These are phyloP conservation scores for Ammospiza maritima DNA, from an alignment of 2,797 vertebrate species.

Conservation along the genomic window DNA sequence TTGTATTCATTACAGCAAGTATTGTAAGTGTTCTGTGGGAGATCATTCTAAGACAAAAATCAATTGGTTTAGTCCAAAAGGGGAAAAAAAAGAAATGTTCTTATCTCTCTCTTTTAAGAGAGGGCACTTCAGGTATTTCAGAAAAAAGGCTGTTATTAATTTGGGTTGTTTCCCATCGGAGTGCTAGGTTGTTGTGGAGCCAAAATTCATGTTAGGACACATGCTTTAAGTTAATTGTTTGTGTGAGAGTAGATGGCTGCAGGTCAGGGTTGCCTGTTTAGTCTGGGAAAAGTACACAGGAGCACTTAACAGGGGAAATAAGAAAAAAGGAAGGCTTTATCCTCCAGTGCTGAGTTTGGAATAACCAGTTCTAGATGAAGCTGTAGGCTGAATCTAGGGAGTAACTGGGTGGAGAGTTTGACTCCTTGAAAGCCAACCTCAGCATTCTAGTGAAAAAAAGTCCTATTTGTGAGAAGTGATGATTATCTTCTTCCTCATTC, in stretches of 20 bases:
- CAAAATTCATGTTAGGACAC: slow-evolving; percentile 64
- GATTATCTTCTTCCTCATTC: slow-evolving; percentile 38
- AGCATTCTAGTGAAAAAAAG: slow-evolving; percentile 51
- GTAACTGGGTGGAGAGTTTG: slow-evolving; percentile 42
- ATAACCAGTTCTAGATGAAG: slow-evolving; percentile 56
- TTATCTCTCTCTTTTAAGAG: slow-evolving; percentile 51
- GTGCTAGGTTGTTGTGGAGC: slow-evolving; percentile 32
- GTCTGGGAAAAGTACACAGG: slow-evolving; percentile 61
- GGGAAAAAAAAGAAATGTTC: not conserved
- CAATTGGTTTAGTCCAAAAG: slow-evolving; percentile 9
- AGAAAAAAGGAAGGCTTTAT: slow-evolving; percentile 42
- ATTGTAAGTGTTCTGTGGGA: not conserved
- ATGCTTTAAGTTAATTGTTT: slow-evolving; percentile 66
- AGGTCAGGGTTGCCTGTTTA: slow-evolving; percentile 63
- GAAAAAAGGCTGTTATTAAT: slow-evolving; percentile 63
- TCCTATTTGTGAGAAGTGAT: slow-evolving; percentile 3
- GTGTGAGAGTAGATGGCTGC: slow-evolving; percentile 60
- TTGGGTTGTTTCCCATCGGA: slow-evolving; percentile 66
- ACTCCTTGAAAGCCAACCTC: slow-evolving; percentile 54
- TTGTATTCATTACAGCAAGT: not conserved
- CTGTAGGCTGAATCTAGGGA: slow-evolving; percentile 42
- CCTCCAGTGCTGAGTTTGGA: slow-evolving; percentile 47
- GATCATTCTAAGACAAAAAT: slow-evolving; percentile 10
- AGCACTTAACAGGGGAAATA: slow-evolving; percentile 40
- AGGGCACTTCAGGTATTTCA: slow-evolving; percentile 56